Conservation (phyloP, 2,797 vertebrate species). For the Thalassophryne amazonica region DNA sequence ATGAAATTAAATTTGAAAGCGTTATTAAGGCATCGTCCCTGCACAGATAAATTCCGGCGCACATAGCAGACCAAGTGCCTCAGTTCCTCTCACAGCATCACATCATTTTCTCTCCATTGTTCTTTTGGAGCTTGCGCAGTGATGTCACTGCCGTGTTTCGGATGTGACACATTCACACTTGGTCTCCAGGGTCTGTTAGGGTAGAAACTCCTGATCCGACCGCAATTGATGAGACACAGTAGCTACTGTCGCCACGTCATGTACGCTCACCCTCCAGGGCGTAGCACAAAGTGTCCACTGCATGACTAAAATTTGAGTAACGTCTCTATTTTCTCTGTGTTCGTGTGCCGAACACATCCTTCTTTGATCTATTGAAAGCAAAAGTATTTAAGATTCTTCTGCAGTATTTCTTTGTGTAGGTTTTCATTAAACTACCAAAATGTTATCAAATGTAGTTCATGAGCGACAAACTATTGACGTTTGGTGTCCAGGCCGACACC, state of each 20-base stretch:
- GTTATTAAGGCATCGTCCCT: constrained; percentile 19
- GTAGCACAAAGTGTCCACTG: neutral
- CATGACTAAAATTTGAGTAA: neutral
- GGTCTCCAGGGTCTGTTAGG: constrained; percentile 23
- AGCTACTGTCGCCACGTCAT: constrained; percentile 28
- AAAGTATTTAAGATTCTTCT: neutral
- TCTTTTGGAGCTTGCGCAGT: constrained; percentile 53
- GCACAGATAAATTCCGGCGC: neutral
- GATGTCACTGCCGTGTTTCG: constrained; percentile 63
- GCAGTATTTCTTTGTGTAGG: no score
- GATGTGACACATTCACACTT: constrained; percentile 44
- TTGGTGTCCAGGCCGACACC: no score
- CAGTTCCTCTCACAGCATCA: constrained; percentile 57
- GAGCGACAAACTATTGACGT: no score
- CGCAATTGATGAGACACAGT: constrained; percentile 21
- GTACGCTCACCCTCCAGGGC: constrained; percentile 21
- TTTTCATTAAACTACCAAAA: no score
- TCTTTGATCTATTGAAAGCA: no score
- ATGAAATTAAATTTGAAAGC: constrained; percentile 10
- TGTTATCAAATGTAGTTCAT: no score
- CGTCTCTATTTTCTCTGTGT: neutral
- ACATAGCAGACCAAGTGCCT: constrained; percentile 54
- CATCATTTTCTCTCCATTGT: constrained; percentile 69
- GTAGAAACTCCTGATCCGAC: constrained; percentile 46
- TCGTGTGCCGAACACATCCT: neutral